Evolutionary conservation across 2,797 vertebrate species (phyloP).

Genomic region (Oceanodroma leucorhoa): DNA sequence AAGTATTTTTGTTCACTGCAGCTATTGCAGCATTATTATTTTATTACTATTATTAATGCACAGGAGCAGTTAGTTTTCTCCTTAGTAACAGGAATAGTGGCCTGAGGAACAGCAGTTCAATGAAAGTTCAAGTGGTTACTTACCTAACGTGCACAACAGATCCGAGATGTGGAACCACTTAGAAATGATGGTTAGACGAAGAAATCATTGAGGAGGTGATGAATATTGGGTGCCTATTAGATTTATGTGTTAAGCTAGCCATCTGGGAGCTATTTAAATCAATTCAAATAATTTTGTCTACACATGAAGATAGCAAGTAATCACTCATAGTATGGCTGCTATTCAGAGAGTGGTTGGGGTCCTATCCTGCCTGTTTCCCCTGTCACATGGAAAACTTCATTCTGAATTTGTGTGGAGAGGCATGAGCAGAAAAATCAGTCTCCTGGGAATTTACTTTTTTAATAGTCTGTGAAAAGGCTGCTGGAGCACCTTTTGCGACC

Average conservation of each 20-base stretch:
- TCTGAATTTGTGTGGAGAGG: neutral
- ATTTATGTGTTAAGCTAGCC: neutral
- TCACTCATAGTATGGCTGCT: neutral
- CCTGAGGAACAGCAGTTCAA: neutral
- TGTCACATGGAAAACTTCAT: neutral
- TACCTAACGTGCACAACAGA: fast-evolving
- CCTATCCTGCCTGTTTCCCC: neutral
- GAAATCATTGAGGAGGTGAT: neutral
- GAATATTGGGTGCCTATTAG: neutral
- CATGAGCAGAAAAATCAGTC: neutral
- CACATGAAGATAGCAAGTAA: neutral
- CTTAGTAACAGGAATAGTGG: neutral
- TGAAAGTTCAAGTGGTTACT: neutral
- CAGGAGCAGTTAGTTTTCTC: neutral
- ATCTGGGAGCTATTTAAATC: neutral
- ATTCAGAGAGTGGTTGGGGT: neutral
- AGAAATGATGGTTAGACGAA: neutral
- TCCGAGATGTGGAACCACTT: neutral
- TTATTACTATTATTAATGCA: neutral
- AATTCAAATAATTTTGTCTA: neutral
- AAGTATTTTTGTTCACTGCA: neutral
- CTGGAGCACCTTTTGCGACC: neutral
- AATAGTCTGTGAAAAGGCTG: constrained; percentile 5
- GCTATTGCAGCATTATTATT: neutral
- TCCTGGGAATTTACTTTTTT: neutral